These are phyloP conservation scores for Bembecia ichneumoniformis DNA, from an alignment of 2,888 invertebrate genomes.

Conservation along the genomic window DNA sequence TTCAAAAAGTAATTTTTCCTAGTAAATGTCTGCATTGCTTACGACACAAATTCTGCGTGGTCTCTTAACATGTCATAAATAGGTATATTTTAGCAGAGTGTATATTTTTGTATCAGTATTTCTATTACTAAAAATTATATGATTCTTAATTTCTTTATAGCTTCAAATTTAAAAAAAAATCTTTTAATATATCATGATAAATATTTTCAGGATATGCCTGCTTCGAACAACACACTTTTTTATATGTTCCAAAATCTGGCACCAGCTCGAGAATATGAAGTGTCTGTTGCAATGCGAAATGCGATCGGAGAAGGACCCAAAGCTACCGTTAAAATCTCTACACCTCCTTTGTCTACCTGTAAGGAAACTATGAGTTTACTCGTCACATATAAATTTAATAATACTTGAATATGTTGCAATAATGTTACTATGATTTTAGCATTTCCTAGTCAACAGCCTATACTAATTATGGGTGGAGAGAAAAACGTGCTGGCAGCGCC, in stretches of 20 bases:
- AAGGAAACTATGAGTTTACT: slow-evolving; percentile 19
- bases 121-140: neutral
- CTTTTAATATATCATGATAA: neutral
- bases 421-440: slow-evolving; percentile 47
- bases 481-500: slow-evolving; percentile 78
- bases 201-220: slow-evolving; percentile 78
- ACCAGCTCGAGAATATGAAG: slow-evolving; percentile 80
- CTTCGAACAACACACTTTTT: slow-evolving; percentile 77
- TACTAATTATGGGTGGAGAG: slow-evolving; percentile 79
- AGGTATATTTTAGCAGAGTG: too few species aligned
- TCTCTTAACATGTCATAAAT: too few species aligned
- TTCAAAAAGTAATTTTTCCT: neutral
- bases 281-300: slow-evolving; percentile 86
- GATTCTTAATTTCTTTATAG: neutral
- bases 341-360: slow-evolving; percentile 78
- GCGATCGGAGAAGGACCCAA: slow-evolving; percentile 84
- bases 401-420: neutral
- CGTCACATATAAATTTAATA: neutral
- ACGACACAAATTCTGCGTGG: too few species aligned
- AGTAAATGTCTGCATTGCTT: neutral
- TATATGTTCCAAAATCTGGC: slow-evolving; percentile 84
- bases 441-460: slow-evolving; percentile 77
- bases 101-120: neutral
- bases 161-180: neutral
- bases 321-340: slow-evolving; percentile 75